Conservation (phyloP, 2,113 vertebrate genomes). For the Lanius collurio region DNA sequence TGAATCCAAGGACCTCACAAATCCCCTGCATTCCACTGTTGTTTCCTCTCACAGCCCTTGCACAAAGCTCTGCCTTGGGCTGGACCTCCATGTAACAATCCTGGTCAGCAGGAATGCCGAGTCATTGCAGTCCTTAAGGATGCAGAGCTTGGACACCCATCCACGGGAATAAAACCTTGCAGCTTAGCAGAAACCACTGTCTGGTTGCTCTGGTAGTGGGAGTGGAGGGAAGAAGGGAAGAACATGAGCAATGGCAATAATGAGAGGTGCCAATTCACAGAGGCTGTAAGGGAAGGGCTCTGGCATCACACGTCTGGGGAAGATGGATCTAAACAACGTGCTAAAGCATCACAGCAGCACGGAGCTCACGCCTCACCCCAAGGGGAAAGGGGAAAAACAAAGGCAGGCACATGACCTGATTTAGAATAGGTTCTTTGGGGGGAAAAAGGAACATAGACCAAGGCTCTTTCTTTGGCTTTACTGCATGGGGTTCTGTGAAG, state of each 20-base stretch:
- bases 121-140: neutral
- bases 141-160: neutral
- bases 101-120: neutral
- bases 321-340: rapidly evolving
- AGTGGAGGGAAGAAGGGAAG: neutral
- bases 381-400: rapidly evolving
- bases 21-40: neutral
- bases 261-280: rapidly evolving
- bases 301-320: neutral
- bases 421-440: neutral
- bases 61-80: neutral
- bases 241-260: neutral
- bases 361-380: neutral
- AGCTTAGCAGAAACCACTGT: neutral
- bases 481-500: neutral
- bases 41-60: neutral
- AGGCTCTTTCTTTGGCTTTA: neutral
- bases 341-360: neutral
- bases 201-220: neutral
- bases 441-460: neutral
- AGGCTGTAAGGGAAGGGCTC: neutral
- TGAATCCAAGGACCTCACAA: neutral
- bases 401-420: neutral
- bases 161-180: neutral
- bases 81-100: neutral